phyloP scores from a whole-genome alignment of 2,888 invertebrate species.

The Cosmia pyralina region DNA sequence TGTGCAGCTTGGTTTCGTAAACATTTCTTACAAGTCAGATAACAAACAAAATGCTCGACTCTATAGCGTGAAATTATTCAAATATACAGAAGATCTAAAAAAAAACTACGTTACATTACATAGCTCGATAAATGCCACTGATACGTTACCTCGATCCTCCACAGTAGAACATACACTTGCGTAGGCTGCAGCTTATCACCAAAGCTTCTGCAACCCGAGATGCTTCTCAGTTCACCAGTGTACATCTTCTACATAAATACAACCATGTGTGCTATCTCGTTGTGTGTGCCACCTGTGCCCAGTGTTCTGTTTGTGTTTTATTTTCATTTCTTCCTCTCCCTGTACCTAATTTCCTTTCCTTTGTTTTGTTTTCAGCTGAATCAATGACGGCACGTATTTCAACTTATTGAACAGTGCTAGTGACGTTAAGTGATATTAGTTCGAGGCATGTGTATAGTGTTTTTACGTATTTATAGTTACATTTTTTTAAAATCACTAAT shows the following conservation, averaged over 20 bases:
- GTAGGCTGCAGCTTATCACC: constrained; percentile 34
- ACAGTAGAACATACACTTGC: constrained; percentile 32
- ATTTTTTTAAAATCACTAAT: constrained; percentile 61
- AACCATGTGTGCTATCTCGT: constrained; percentile 26
- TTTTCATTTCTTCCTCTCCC: constrained; percentile 68
- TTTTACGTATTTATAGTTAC: constrained; percentile 60
- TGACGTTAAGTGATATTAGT: constrained; percentile 69
- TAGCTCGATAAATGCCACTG: constrained; percentile 3
- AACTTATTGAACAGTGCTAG: constrained; percentile 68
- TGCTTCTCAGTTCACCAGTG: constrained; percentile 41
- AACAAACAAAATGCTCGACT: background rate
- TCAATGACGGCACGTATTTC: constrained; percentile 71
- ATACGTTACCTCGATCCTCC: background rate
- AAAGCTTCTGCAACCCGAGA: constrained; percentile 85
- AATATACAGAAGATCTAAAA: background rate
- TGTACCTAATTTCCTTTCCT: constrained; percentile 74
- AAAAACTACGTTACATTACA: background rate
- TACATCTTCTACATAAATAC: constrained; percentile 19
- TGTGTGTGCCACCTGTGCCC: constrained; percentile 42
- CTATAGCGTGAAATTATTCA: background rate
- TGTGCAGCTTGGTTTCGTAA: constrained; percentile 4
- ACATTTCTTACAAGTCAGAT: background rate
- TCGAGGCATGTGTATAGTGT: constrained; percentile 64
- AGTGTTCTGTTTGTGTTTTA: constrained; percentile 55
- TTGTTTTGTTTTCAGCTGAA: constrained; percentile 79